phyloP scores from a whole-genome alignment of 2,888 invertebrate genomes.

The Hipparchia semele region DNA sequence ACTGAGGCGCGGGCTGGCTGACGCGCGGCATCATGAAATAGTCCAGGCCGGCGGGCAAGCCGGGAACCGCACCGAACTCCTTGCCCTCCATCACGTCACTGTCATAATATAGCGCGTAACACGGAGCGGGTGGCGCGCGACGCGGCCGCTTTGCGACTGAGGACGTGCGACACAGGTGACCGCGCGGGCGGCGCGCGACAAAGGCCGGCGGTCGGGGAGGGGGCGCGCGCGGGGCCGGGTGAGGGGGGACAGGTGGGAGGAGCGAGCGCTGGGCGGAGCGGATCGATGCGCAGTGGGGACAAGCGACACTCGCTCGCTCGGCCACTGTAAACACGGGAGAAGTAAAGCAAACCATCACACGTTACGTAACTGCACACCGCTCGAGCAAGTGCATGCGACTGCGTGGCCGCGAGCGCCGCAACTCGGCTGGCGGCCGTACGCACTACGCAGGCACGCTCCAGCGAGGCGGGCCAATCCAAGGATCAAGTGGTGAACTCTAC shows the following conservation, averaged over 20 bases:
- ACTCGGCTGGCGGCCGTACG: not conserved
- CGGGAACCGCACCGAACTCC: constrained; percentile 77
- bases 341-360: constrained; percentile 62
- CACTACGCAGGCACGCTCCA: constrained; percentile 28
- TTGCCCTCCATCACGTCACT: constrained; percentile 80
- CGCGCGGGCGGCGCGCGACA: constrained; percentile 76
- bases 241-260: constrained; percentile 71
- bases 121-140: constrained; percentile 83
- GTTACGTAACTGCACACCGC: constrained; percentile 64
- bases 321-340: constrained; percentile 70
- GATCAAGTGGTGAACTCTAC: constrained; percentile 29
- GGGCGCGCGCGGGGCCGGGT: constrained; percentile 54
- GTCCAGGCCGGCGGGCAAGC: constrained; percentile 77
- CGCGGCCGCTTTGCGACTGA: constrained; percentile 83
- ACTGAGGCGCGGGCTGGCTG: constrained; percentile 93
- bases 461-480: constrained; percentile 23
- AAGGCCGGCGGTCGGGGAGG: constrained; percentile 74
- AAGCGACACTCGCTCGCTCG: constrained; percentile 71
- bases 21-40: constrained; percentile 84
- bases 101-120: constrained; percentile 70
- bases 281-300: constrained; percentile 81
- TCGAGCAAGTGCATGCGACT: constrained; percentile 35
- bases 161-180: constrained; percentile 83
- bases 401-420: constrained; percentile 42
- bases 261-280: constrained; percentile 80